Conservation (phyloP, 2,888 invertebrate species). For the Hypercompe scribonia region DNA sequence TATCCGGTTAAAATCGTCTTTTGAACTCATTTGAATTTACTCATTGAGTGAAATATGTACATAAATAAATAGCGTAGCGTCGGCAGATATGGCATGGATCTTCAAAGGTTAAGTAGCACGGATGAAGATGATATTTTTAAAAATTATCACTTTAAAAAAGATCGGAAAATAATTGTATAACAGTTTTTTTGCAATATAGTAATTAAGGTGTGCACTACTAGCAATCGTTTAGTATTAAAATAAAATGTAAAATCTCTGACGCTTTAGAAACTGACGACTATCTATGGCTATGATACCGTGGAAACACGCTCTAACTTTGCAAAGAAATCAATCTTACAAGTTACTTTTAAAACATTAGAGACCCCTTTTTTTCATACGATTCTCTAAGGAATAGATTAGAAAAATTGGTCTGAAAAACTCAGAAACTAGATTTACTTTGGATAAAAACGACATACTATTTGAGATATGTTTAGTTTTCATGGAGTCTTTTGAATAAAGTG, state of each 20-base stretch:
- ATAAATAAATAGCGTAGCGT: background rate
- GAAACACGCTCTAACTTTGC: background rate
- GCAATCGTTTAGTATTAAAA: background rate
- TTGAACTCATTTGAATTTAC: background rate
- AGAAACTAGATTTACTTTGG: conserved; percentile 15
- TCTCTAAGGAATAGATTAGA: conserved; percentile 17
- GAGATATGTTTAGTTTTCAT: background rate
- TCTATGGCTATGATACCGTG: background rate
- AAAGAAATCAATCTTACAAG: conserved; percentile 12
- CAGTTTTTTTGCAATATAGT: background rate
- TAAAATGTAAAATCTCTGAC: background rate
- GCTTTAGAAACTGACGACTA: background rate
- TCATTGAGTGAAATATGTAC: background rate
- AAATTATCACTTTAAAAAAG: no score
- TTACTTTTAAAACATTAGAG: conserved; percentile 18
- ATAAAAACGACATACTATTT: conserved; percentile 8
- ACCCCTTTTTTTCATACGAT: conserved; percentile 11
- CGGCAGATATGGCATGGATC: background rate
- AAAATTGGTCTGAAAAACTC: conserved; percentile 17
- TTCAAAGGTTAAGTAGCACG: background rate
- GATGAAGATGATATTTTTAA: background rate
- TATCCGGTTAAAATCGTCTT: background rate
- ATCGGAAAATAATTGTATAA: no score
- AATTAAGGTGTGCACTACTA: background rate
- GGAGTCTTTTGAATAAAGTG: background rate